Percentiles rank a stretch among this genome's conserved stretches.
Conservation (phyloP, 2,797 vertebrate genomes). For the Gymnothorax javanicus region DNA sequence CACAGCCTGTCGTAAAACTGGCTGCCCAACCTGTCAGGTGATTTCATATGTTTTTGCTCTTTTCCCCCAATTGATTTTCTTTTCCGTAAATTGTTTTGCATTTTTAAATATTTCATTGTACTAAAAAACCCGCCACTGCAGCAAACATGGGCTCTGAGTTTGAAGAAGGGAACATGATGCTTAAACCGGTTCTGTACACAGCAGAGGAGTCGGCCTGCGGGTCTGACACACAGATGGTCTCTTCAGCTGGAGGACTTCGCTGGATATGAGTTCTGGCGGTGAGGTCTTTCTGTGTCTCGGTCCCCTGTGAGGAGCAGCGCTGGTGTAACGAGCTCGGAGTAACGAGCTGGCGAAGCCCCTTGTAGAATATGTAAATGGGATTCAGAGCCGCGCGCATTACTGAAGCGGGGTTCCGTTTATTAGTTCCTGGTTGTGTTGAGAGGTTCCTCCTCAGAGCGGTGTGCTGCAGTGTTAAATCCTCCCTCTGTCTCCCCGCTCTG, state of each 20-base stretch:
- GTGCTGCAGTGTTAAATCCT: neutral
- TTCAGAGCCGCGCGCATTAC: neutral
- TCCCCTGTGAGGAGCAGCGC: neutral
- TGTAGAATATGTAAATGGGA: neutral
- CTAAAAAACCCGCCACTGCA: neutral
- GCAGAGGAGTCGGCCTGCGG: neutral
- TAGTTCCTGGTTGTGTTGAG: constrained; percentile 1
- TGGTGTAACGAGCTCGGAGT: neutral
- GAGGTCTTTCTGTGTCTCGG: neutral
- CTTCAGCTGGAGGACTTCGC: neutral
- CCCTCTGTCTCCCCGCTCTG: constrained; percentile 33
- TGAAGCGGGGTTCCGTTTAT: neutral
- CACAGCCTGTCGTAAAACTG: neutral
- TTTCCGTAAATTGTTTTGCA: neutral
- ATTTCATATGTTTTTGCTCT: neutral
- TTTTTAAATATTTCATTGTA: neutral
- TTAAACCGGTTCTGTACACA: neutral
- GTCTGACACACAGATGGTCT: neutral
- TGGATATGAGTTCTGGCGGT: neutral
- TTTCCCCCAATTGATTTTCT: neutral
- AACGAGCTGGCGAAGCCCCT: neutral
- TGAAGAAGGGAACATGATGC: neutral
- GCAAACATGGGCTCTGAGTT: neutral
- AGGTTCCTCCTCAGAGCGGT: neutral
- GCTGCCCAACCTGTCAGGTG: neutral